These are phyloP conservation scores for Semicossyphus pulcher DNA, from an alignment of 2,113 vertebrate species.

Conservation along the genomic window DNA sequence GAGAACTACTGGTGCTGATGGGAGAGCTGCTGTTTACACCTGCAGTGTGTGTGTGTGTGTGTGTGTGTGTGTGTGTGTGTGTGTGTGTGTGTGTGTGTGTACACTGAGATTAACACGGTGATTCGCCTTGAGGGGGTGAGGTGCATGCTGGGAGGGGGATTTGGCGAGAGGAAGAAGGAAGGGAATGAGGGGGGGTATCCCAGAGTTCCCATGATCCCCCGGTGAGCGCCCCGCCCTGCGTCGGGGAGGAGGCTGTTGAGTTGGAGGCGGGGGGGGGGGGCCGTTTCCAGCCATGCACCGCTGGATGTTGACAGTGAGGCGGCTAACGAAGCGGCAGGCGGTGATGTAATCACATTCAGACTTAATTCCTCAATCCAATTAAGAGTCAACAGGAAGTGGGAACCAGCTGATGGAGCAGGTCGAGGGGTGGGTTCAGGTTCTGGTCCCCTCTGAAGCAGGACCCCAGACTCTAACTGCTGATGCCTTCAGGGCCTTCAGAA, in stretches of 20 bases:
- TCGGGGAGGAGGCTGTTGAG: neutral
- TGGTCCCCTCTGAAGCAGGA: neutral
- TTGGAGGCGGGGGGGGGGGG: neutral
- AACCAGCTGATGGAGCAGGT: neutral
- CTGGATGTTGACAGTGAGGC: conserved; percentile 44
- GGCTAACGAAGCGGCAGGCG: conserved; percentile 56
- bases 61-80: neutral
- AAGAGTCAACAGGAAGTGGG: conserved; percentile 46
- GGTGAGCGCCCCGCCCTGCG: conserved; percentile 20
- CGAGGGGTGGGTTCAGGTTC: neutral
- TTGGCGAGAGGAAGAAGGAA: conserved; percentile 4
- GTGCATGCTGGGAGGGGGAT: conserved; percentile 64
- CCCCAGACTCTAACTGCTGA: neutral
- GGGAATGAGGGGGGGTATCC: neutral
- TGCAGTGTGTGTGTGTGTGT: conserved; percentile 1
- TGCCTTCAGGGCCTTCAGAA: conserved; percentile 2
- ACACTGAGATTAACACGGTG: conserved; percentile 52
- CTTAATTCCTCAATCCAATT: conserved; percentile 60
- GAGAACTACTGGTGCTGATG: too few species aligned
- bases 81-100: conserved; percentile 1
- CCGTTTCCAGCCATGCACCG: conserved; percentile 36
- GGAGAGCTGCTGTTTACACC: neutral
- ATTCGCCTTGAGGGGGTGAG: conserved; percentile 57
- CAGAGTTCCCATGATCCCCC: conserved; percentile 69
- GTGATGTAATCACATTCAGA: conserved; percentile 64